Conservation (phyloP, 2,888 invertebrate species). For the Pardosa pseudoannulata region DNA sequence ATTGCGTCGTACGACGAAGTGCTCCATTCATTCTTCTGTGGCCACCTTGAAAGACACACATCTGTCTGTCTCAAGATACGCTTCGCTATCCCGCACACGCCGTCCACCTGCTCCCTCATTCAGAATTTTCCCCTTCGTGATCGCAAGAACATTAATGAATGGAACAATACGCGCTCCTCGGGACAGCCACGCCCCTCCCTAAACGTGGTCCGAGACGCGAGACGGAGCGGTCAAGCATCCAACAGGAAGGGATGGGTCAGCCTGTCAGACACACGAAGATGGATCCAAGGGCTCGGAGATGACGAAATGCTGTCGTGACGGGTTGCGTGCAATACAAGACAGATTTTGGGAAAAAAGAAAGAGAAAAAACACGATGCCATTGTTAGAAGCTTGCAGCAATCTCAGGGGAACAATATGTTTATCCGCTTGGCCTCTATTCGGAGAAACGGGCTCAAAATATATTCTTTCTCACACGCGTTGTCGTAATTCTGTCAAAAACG, state of each 20-base stretch:
- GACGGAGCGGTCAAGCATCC: background rate
- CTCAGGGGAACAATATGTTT: too few species aligned
- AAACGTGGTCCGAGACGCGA: background rate
- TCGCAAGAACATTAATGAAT: background rate
- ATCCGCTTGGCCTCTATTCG: too few species aligned
- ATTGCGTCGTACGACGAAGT: too few species aligned
- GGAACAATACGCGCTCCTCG: background rate
- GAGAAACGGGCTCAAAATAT: too few species aligned
- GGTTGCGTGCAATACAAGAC: too few species aligned
- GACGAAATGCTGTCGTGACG: too few species aligned
- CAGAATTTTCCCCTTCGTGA: background rate
- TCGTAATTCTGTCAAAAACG: too few species aligned
- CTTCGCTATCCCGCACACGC: background rate
- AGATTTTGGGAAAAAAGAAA: too few species aligned
- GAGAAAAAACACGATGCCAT: too few species aligned
- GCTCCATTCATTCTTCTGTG: background rate
- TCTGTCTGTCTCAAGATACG: constrained; percentile 2
- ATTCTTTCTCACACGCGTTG: too few species aligned
- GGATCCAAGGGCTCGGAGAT: too few species aligned
- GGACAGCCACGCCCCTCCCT: background rate
- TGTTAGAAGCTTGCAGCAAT: too few species aligned
- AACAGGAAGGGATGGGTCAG: background rate
- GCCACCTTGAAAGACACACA: background rate
- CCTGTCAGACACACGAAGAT: background rate
- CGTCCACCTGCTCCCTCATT: background rate